Percentiles rank a stretch among this genome's conserved stretches.
These are phyloP conservation scores for Drosophila multiciliata DNA, from an alignment of 2,888 invertebrate genomes.

Conservation along the genomic window DNA sequence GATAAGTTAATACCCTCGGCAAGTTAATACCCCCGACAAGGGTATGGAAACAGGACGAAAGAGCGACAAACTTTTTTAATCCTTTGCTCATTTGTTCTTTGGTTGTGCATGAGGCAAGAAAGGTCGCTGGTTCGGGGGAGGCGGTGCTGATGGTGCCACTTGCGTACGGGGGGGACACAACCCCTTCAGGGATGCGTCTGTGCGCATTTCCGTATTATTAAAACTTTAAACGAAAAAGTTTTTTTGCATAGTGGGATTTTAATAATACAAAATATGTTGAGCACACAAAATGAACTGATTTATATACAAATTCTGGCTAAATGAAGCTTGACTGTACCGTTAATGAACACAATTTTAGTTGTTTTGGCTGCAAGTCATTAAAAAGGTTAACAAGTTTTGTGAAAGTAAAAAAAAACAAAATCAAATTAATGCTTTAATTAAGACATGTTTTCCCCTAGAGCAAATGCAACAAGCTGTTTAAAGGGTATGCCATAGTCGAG, in stretches of 20 bases:
- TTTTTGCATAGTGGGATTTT: constrained; percentile 42
- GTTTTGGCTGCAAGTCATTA: background rate
- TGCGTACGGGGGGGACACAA: background rate
- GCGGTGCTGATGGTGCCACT: background rate
- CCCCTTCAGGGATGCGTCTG: constrained; percentile 2
- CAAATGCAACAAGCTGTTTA: too few species aligned
- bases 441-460: background rate
- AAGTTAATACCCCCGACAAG: background rate
- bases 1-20: background rate
- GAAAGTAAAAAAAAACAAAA: background rate
- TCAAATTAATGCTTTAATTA: background rate
- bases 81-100: constrained; percentile 68
- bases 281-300: constrained; percentile 7
- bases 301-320: constrained; percentile 4
- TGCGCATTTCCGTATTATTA: constrained; percentile 48
- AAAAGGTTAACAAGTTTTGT: background rate
- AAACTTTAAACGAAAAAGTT: constrained; percentile 72
- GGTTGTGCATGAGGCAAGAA: constrained; percentile 38
- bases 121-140: constrained; percentile 2
- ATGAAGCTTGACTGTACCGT: background rate
- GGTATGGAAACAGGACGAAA: constrained; percentile 15
- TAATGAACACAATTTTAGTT: background rate
- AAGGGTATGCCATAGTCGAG: background rate
- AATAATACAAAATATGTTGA: constrained; percentile 46
- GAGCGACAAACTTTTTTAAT: constrained; percentile 67